A percentile compares a stretch with the other conserved stretches of the same genome.
These are phyloP conservation scores for Proteles cristata DNA, from an alignment of 2,113 vertebrate genomes.

Conservation along the genomic window DNA sequence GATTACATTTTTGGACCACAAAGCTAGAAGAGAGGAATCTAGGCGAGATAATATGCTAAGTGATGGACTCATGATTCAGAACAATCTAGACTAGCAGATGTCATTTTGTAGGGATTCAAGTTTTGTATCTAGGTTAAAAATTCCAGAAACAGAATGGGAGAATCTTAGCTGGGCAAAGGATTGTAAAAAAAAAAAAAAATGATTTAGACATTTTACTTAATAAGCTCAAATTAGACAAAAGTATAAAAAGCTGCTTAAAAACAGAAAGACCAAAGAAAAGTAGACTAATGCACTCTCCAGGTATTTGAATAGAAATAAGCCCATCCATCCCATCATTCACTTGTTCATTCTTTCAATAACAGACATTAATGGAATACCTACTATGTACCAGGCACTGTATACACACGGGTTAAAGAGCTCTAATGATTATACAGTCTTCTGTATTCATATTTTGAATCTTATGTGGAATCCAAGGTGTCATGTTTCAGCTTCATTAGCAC, in stretches of 20 bases:
- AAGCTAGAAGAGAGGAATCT: background rate
- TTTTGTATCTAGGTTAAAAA: background rate
- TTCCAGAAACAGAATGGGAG: background rate
- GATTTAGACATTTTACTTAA: conserved; percentile 36
- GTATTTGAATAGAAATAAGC: conserved; percentile 25
- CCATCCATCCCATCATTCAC: background rate
- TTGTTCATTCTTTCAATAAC: background rate
- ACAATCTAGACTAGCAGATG: background rate
- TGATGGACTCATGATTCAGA: conserved; percentile 25
- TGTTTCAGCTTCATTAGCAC: background rate
- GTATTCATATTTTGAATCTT: background rate
- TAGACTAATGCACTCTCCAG: background rate
- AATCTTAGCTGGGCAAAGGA: conserved; percentile 1
- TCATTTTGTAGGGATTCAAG: background rate
- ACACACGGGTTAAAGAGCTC: background rate
- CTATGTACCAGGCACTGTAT: background rate
- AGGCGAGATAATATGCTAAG: background rate
- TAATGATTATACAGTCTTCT: background rate
- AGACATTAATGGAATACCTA: conserved; percentile 4
- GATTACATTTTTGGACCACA: background rate
- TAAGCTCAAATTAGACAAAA: background rate
- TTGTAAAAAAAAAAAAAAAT: background rate
- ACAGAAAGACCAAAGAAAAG: background rate
- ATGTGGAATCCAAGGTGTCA: background rate
- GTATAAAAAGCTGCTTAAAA: background rate